Base-by-base conservation (phyloP, 2,113 vertebrate genomes). In the Eira barbara region DNA sequence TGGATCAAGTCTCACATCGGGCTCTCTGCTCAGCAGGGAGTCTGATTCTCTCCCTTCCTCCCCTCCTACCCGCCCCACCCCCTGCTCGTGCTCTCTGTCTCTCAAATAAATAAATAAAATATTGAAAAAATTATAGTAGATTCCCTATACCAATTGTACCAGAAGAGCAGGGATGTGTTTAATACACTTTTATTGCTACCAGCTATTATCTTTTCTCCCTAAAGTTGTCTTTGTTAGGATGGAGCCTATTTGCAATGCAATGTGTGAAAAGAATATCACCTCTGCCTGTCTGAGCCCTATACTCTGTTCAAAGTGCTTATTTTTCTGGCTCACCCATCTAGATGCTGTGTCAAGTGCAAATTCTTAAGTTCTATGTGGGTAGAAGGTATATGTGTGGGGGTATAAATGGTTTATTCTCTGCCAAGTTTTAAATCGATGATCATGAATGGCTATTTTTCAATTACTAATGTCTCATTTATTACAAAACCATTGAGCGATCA, bases 371-470 rank as follows among this genome's bases (percentile, higher is more conserved):
- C 55, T 55, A 10, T 3, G 34, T 63, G 63, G 5, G 27, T 61
- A 88, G 17, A 76, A 90, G 1, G 2, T 67, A 5, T 47, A 45
- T 47, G 13, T 27, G 25, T 0, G 6, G 13, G 20, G 2, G n/a
- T 25, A 89, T 73, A 39, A 82, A 79, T 96, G 17, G 20, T n/a
- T 93, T 69, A 89, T 84, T 74, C 71, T 93, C 29, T 94, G 39
- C 36, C 57, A 88, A 76, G 15, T 97, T 96, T 90, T 91, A 88
- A 74, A 71, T 94, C 65, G 81, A 10, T 84, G 39, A 80, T 69
- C 36, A 79, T 10, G 59, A 92, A 78, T 89, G 34, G 49, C 65
- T 91, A 87, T 80, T 90, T 89, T 95, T 95, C 55, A 65, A 76
- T 85, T 92, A 93, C 63, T 71, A 93, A 49, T 65, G 6, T 63